phyloP scores from a whole-genome alignment of 53 echinoderm and acorn worm genomes.

The Astropecten irregularis region DNA sequence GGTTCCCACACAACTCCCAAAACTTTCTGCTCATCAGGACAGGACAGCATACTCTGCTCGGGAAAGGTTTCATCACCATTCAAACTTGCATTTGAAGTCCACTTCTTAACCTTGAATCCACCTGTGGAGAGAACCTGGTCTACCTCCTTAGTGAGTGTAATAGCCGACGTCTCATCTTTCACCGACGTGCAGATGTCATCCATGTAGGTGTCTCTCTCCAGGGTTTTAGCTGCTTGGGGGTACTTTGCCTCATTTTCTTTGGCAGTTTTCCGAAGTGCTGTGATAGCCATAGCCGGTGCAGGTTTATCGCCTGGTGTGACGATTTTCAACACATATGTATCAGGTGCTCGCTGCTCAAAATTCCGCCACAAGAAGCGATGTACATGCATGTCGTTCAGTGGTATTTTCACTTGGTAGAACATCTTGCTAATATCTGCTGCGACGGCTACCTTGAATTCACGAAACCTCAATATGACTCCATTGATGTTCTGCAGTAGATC shows the following conservation, averaged over 20 bases:
- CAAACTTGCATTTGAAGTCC: slow-evolving; percentile 25
- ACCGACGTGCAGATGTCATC: slow-evolving; percentile 53
- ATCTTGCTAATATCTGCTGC: no score
- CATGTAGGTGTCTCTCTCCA: slow-evolving; percentile 47
- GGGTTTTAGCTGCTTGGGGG: slow-evolving; percentile 33
- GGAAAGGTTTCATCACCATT: not conserved
- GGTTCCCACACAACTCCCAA: slow-evolving; percentile 62
- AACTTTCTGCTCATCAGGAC: slow-evolving; percentile 56
- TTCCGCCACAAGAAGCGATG: slow-evolving; percentile 59
- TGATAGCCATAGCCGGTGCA: slow-evolving; percentile 24
- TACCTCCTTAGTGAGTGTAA: slow-evolving; percentile 13
- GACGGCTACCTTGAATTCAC: no score
- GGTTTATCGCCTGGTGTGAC: slow-evolving; percentile 60
- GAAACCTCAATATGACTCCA: no score
- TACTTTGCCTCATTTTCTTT: not conserved
- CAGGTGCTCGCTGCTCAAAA: slow-evolving; percentile 16
- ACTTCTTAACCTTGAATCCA: slow-evolving; percentile 44
- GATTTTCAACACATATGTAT: slow-evolving; percentile 28
- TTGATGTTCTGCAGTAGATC: no score
- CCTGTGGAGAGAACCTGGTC: slow-evolving; percentile 16
- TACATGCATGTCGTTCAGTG: slow-evolving; percentile 30
- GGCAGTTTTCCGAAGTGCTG: slow-evolving; percentile 34
- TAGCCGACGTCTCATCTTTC: not conserved
- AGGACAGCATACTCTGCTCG: not conserved
- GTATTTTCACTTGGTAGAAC: no score